Evolutionary conservation across 2,888 invertebrate genomes (phyloP).

Genomic region (Drosophila nr. perissopoda): DNA sequence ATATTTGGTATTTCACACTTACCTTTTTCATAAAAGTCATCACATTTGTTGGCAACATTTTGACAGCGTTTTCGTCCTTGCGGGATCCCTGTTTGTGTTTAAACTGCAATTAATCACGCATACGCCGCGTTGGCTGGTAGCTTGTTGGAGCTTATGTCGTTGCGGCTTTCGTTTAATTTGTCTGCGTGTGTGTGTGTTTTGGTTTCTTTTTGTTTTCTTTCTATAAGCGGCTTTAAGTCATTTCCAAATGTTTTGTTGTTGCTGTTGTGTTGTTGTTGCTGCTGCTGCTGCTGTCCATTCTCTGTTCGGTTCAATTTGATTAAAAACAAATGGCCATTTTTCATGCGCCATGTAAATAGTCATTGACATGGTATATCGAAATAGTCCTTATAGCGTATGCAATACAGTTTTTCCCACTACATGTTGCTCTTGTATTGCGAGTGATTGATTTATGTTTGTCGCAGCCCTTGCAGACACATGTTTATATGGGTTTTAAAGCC

Average conservation of each 20-base stretch:
- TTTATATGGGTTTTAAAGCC: constrained; percentile 5
- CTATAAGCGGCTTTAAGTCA: constrained; percentile 73
- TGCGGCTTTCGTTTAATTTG: constrained; percentile 38
- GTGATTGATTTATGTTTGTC: constrained; percentile 60
- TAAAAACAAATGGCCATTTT: constrained; percentile 68
- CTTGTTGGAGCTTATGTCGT: constrained; percentile 36
- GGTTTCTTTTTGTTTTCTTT: constrained; percentile 12
- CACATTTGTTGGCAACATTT: constrained; percentile 95
- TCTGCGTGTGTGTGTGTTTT: constrained; percentile 19
- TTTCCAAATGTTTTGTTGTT: constrained; percentile 43
- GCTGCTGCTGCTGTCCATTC: constrained; percentile 36
- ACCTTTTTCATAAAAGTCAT: constrained; percentile 98
- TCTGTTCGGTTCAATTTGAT: constrained; percentile 53
- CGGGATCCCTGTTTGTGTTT: constrained; percentile 38
- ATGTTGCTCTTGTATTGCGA: constrained; percentile 46
- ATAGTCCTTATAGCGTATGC: constrained; percentile 21
- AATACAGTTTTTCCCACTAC: constrained; percentile 45
- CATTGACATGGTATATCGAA: constrained; percentile 65
- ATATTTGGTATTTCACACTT: constrained; percentile 85
- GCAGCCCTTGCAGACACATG: constrained; percentile 8
- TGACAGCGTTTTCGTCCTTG: constrained; percentile 51
- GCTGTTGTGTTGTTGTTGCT: constrained; percentile 18
- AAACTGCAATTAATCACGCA: constrained; percentile 78
- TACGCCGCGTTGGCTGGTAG: constrained; percentile 48
- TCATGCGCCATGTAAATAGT: constrained; percentile 72